These are phyloP conservation scores for Thecocarcelia acutangulata DNA, from an alignment of 2,888 invertebrate genomes.

Conservation along the genomic window DNA sequence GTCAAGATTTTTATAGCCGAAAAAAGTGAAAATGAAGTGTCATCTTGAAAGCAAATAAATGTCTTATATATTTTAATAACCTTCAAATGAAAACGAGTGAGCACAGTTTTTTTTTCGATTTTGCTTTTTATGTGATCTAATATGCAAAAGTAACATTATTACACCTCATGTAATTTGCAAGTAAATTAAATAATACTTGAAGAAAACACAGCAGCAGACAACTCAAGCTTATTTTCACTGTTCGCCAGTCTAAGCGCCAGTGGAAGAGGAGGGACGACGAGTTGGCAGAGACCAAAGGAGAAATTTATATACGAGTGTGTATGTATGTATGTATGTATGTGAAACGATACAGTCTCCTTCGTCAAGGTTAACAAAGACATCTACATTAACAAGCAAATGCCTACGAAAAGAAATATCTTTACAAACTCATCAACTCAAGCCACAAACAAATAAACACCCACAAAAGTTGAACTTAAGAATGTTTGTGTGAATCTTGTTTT, in stretches of 20 bases:
- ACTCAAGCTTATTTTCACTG: not conserved
- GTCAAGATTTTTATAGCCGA: too few species aligned
- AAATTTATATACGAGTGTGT: not conserved
- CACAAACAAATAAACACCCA: conserved; percentile 27
- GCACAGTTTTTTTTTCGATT: not conserved
- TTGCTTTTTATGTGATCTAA: conserved; percentile 14
- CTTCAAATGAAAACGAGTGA: not conserved
- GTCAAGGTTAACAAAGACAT: conserved; percentile 61
- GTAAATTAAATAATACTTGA: conserved; percentile 54
- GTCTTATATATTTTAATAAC: conserved; percentile 4
- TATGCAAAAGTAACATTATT: conserved; percentile 48
- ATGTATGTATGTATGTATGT: not conserved
- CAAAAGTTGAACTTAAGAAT: conserved; percentile 27
- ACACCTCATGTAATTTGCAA: conserved; percentile 57
- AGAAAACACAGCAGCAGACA: conserved; percentile 2
- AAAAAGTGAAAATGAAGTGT: too few species aligned
- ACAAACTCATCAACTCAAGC: conserved; percentile 5
- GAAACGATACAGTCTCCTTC: conserved; percentile 62
- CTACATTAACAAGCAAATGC: not conserved
- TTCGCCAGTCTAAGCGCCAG: not conserved
- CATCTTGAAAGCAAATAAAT: not conserved
- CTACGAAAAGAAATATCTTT: conserved; percentile 14
- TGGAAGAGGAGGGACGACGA: not conserved
- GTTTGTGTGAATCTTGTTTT: conserved; percentile 40
- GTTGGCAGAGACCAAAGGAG: conserved; percentile 15